A percentile compares a stretch with the other conserved stretches of the same genome.
Evolutionary conservation across 2,113 vertebrate species (phyloP).

Genomic region (Helogale parvula): DNA sequence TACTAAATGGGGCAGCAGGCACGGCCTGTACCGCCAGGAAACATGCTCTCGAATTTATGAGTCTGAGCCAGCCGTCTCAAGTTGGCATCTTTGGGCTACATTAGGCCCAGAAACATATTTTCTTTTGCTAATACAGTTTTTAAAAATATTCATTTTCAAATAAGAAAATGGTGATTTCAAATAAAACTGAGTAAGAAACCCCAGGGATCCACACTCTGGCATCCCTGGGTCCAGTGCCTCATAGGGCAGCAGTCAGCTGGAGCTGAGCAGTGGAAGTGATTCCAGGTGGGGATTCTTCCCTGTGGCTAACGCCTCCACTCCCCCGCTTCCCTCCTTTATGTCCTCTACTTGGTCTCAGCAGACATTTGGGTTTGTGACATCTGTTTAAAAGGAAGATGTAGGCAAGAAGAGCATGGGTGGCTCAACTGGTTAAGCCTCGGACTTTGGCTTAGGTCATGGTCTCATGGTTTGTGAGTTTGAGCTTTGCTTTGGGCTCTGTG

Average conservation of each 20-base stretch:
- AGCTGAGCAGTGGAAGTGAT: background rate
- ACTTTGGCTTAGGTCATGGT: too few relatives aligned
- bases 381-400: background rate
- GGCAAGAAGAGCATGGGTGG: too few relatives aligned
- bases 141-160: background rate
- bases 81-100: background rate
- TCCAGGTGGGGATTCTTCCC: too few relatives aligned
- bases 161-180: background rate
- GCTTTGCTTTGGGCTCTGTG: too few relatives aligned
- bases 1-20: background rate
- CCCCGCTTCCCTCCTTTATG: background rate
- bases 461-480: too few relatives aligned
- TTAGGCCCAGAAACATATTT: background rate
- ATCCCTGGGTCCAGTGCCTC: too few relatives aligned
- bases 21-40: accelerated
- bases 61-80: background rate
- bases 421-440: too few relatives aligned
- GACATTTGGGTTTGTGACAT: background rate
- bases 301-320: background rate
- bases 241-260: background rate
- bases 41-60: background rate
- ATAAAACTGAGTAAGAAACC: background rate
- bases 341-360: background rate
- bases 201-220: background rate
- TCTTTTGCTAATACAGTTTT: background rate